A percentile compares a stretch with the other conserved stretches of the same genome.
Evolutionary conservation across 2,797 vertebrate species (phyloP).

Genomic region (Valencia hispanica): DNA sequence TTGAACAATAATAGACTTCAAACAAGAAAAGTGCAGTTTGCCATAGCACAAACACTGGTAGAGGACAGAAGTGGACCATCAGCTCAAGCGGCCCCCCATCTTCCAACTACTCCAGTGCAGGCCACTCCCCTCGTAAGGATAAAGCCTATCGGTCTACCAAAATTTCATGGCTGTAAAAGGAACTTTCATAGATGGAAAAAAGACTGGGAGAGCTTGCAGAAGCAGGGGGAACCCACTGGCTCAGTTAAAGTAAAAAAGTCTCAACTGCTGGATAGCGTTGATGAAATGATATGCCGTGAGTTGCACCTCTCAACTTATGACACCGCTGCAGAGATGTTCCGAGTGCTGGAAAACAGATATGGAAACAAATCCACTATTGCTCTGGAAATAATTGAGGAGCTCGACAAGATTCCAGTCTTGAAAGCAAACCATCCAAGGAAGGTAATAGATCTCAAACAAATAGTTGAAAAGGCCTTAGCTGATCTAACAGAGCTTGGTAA

Average conservation of each 20-base stretch:
- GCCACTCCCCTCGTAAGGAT: not conserved
- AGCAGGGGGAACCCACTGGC: not conserved
- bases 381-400: not conserved
- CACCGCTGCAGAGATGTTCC: not conserved
- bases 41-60: not conserved
- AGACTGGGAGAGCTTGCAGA: constrained; percentile 1
- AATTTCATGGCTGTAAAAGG: not conserved
- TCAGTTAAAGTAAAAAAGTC: not conserved
- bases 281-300: not conserved
- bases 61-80: not conserved
- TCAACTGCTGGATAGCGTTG: not conserved
- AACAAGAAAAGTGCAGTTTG: not conserved
- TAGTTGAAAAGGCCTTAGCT: not conserved
- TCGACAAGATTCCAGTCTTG: not conserved
- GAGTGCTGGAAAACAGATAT: not conserved
- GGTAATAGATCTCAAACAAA: not conserved
- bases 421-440: not conserved
- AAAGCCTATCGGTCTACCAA: not conserved
- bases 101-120: not conserved
- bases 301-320: not conserved
- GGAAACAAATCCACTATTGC: not conserved
- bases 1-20: no score
- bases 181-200: not conserved
- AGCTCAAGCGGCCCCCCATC: no score
- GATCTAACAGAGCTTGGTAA: no score